Percentiles rank a stretch among this genome's conserved stretches.
Conservation (phyloP, 2,888 invertebrate species). For the Archips xylosteana region DNA sequence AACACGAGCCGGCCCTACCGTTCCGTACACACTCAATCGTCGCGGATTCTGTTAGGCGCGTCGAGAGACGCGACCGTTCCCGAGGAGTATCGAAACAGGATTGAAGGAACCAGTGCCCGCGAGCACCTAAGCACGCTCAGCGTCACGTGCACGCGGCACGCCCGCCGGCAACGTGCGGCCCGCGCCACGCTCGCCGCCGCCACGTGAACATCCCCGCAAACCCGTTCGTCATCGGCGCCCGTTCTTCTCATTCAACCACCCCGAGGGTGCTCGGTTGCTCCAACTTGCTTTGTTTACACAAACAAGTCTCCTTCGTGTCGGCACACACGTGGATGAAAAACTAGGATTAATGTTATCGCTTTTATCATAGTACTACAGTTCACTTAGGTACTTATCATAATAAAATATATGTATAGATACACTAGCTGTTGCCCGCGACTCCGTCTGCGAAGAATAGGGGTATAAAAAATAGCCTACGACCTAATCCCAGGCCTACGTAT, state of each 20-base stretch:
- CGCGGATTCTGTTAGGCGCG: slow-evolving; percentile 47
- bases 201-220: slow-evolving; percentile 16
- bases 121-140: slow-evolving; percentile 67
- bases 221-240: not conserved
- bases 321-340: not conserved
- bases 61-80: slow-evolving; percentile 71
- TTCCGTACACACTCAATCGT: slow-evolving; percentile 66
- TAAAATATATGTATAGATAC: not conserved
- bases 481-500: too few relatives aligned
- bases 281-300: not conserved
- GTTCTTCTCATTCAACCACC: not conserved
- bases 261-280: not conserved
- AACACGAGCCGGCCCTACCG: slow-evolving; percentile 66
- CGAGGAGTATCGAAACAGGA: slow-evolving; percentile 75
- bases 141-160: slow-evolving; percentile 57
- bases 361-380: not conserved
- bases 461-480: too few relatives aligned
- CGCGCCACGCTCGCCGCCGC: slow-evolving; percentile 45
- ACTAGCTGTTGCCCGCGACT: too few relatives aligned
- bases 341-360: slow-evolving; percentile 6
- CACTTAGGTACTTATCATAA: not conserved
- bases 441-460: too few relatives aligned
- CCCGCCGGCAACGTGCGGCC: slow-evolving; percentile 61
- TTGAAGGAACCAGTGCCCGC: slow-evolving; percentile 64
- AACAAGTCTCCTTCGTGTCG: not conserved